phyloP scores from a whole-genome alignment of 2,797 vertebrate genomes.

The Takifugu ocellatus region DNA sequence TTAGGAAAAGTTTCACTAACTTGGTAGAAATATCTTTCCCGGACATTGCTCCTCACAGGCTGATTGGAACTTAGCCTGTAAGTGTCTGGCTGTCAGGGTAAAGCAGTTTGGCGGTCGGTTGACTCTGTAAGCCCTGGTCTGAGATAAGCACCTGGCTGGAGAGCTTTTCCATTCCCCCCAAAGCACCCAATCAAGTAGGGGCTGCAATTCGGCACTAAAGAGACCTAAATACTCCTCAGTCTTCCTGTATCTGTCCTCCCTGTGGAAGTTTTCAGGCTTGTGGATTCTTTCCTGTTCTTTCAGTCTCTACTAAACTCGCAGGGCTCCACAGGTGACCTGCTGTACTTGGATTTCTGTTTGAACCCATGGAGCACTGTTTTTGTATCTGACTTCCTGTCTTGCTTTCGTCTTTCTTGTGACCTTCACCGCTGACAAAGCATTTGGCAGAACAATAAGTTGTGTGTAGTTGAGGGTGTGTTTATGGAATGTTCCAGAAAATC shows the following conservation, averaged over 20 bases:
- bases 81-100: conserved; percentile 52
- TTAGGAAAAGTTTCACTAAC: conserved; percentile 38
- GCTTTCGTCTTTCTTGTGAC: conserved; percentile 60
- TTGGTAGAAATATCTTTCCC: conserved; percentile 50
- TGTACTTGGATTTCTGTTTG: not conserved
- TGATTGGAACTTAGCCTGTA: conserved; percentile 51
- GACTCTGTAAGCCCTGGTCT: conserved; percentile 67
- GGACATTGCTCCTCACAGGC: conserved; percentile 48
- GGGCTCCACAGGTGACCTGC: conserved; percentile 24
- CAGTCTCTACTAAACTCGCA: conserved; percentile 12
- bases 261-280: conserved; percentile 18
- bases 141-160: conserved; percentile 76
- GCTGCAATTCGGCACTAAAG: conserved; percentile 63
- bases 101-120: conserved; percentile 58
- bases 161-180: conserved; percentile 70
- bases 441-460: conserved; percentile 30
- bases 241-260: conserved; percentile 27
- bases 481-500: conserved; percentile 7
- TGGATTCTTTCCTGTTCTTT: conserved; percentile 26
- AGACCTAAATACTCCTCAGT: conserved; percentile 60
- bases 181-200: conserved; percentile 67
- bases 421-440: conserved; percentile 57
- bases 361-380: not conserved
- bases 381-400: conserved; percentile 50
- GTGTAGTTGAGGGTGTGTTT: not conserved